These are phyloP conservation scores for Microchrysa polita DNA, from an alignment of 2,888 invertebrate genomes.

Conservation along the genomic window DNA sequence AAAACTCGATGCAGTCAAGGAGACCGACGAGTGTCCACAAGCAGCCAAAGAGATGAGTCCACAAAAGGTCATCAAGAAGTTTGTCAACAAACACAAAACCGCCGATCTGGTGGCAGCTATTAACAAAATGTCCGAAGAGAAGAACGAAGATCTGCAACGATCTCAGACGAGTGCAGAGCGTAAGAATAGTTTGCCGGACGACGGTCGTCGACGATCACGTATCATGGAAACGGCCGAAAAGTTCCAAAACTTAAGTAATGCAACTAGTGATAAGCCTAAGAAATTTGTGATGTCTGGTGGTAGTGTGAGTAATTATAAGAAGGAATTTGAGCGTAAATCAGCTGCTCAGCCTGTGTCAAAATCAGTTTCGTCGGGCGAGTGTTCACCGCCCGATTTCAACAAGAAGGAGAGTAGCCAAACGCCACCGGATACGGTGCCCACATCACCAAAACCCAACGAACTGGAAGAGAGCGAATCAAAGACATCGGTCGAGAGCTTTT, in stretches of 20 bases:
- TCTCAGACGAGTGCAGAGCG: constrained; percentile 53
- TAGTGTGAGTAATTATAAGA: constrained; percentile 86
- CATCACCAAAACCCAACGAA: constrained; percentile 50
- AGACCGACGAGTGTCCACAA: constrained; percentile 54
- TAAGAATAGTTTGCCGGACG: constrained; percentile 63
- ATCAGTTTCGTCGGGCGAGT: constrained; percentile 54
- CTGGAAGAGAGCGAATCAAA: constrained; percentile 68
- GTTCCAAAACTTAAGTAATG: constrained; percentile 69
- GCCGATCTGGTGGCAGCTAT: constrained; percentile 63
- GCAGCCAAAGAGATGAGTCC: constrained; percentile 61
- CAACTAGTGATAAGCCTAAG: constrained; percentile 72
- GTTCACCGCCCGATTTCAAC: constrained; percentile 47
- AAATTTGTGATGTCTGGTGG: constrained; percentile 84
- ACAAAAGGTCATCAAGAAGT: constrained; percentile 63
- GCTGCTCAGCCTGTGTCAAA: constrained; percentile 66
- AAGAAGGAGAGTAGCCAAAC: constrained; percentile 44
- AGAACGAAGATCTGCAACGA: constrained; percentile 51
- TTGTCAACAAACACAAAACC: constrained; percentile 64
- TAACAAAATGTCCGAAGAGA: constrained; percentile 54
- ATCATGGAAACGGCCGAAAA: constrained; percentile 77
- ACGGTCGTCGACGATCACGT: constrained; percentile 70
- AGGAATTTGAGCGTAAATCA: constrained; percentile 84
- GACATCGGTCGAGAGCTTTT: constrained; percentile 65
- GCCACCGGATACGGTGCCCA: constrained; percentile 50
- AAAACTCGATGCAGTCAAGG: constrained; percentile 50